phyloP scores from a whole-genome alignment of 2,888 invertebrate species.

The Ichneumoninae sp. region DNA sequence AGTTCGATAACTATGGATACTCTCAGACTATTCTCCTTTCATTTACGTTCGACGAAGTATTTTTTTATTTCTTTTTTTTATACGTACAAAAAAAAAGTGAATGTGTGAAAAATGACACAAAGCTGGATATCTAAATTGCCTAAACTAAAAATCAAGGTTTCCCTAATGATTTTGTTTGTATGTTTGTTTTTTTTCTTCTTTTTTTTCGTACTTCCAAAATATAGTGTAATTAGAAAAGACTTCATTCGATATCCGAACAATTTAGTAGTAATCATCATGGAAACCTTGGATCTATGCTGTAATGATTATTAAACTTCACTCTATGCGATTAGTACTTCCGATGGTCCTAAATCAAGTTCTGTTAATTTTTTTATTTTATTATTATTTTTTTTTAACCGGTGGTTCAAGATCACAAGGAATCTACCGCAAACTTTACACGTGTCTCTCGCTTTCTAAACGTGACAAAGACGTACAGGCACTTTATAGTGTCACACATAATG shows the following conservation, averaged over 20 bases:
- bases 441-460: slow-evolving; percentile 77
- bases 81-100: slow-evolving; percentile 70
- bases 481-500: slow-evolving; percentile 83
- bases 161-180: slow-evolving; percentile 64
- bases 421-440: slow-evolving; percentile 76
- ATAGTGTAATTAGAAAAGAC: slow-evolving; percentile 79
- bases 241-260: slow-evolving; percentile 72
- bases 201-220: slow-evolving; percentile 72
- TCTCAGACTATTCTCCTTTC: slow-evolving; percentile 61
- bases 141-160: slow-evolving; percentile 76
- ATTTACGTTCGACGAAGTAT: slow-evolving; percentile 72
- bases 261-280: slow-evolving; percentile 72
- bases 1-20: slow-evolving; percentile 50
- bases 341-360: slow-evolving; percentile 73
- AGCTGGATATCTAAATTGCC: slow-evolving; percentile 68
- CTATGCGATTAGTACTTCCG: slow-evolving; percentile 67
- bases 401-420: slow-evolving; percentile 77
- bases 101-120: slow-evolving; percentile 66
- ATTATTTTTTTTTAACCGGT: slow-evolving; percentile 67
- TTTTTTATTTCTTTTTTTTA: slow-evolving; percentile 29
- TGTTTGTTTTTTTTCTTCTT: background rate
- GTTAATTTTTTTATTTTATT: slow-evolving; percentile 17
- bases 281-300: slow-evolving; percentile 71
- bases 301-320: slow-evolving; percentile 66
- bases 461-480: slow-evolving; percentile 82